A percentile compares a stretch with the other conserved stretches of the same genome.
These are phyloP conservation scores for Triplophysa dalaica DNA, from an alignment of 2,113 vertebrate species.

Conservation along the genomic window DNA sequence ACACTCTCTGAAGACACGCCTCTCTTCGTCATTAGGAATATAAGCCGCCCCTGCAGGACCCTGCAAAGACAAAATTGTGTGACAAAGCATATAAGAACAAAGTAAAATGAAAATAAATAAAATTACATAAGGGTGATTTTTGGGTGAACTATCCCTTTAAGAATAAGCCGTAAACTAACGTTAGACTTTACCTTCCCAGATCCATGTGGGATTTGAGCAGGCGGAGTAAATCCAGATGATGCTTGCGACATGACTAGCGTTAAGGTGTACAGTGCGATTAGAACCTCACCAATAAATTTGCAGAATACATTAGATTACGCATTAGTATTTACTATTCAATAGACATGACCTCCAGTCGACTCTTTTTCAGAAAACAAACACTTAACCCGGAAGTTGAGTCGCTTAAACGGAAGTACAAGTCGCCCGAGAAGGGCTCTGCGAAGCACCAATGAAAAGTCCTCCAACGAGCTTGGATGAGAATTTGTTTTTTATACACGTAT, in stretches of 20 bases:
- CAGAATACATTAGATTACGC: background rate
- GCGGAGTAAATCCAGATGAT: conserved; percentile 47
- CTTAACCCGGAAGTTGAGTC: conserved; percentile 15
- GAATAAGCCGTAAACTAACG: background rate
- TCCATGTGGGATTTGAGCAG: conserved; percentile 36
- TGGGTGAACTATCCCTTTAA: background rate
- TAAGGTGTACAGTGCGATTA: background rate
- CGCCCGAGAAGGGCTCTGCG: too few species aligned
- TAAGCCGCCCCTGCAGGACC: conserved; percentile 69
- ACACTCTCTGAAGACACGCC: conserved; percentile 82
- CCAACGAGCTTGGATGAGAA: background rate
- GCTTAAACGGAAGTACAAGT: background rate
- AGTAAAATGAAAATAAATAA: too few species aligned
- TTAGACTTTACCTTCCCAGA: conserved; percentile 32
- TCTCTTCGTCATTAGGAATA: conserved; percentile 86
- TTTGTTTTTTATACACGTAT: background rate
- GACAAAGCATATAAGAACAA: background rate
- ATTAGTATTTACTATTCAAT: background rate
- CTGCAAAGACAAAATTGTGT: conserved; percentile 59
- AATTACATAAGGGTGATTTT: too few species aligned
- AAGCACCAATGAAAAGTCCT: background rate
- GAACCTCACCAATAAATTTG: background rate
- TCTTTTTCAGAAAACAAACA: background rate
- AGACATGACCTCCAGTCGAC: conserved; percentile 30
- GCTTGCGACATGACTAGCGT: conserved; percentile 50